These are phyloP conservation scores for Hydrolagus colliei DNA, from an alignment of 2,797 vertebrate species.

Conservation along the genomic window DNA sequence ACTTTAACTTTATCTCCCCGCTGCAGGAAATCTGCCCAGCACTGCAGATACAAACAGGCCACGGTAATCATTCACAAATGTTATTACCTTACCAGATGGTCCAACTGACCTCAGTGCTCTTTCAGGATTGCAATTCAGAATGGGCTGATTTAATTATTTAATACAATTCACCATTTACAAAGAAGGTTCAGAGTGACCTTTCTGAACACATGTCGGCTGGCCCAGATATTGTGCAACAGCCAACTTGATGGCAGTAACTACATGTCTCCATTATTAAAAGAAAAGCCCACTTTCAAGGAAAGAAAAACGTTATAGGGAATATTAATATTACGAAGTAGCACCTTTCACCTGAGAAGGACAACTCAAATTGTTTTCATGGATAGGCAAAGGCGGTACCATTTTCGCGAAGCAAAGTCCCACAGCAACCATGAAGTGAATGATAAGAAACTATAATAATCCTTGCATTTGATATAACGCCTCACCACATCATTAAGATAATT, in stretches of 20 bases:
- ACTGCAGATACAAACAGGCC: conserved; percentile 6
- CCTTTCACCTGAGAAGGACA: no score
- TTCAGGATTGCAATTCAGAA: conserved; percentile 22
- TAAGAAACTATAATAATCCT: no score
- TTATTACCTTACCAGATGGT: conserved; percentile 30
- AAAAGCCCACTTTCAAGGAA: no score
- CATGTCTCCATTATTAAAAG: neutral
- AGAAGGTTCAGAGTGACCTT: neutral
- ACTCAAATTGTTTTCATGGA: no score
- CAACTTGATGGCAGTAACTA: neutral
- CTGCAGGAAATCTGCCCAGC: conserved; percentile 27
- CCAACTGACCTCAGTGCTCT: neutral
- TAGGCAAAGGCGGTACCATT: no score
- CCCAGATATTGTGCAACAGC: neutral
- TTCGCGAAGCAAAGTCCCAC: no score
- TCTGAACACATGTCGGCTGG: neutral
- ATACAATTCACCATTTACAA: neutral
- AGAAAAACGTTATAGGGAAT: no score
- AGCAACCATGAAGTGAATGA: no score
- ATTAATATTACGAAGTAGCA: no score
- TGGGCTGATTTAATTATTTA: conserved; percentile 28
- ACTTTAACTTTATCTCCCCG: conserved; percentile 8
- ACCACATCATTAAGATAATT: no score
- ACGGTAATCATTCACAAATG: conserved; percentile 25
- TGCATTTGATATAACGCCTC: no score